phyloP scores from a whole-genome alignment of 2,797 vertebrate species.

The Acrossocheilus wenchowensis region DNA sequence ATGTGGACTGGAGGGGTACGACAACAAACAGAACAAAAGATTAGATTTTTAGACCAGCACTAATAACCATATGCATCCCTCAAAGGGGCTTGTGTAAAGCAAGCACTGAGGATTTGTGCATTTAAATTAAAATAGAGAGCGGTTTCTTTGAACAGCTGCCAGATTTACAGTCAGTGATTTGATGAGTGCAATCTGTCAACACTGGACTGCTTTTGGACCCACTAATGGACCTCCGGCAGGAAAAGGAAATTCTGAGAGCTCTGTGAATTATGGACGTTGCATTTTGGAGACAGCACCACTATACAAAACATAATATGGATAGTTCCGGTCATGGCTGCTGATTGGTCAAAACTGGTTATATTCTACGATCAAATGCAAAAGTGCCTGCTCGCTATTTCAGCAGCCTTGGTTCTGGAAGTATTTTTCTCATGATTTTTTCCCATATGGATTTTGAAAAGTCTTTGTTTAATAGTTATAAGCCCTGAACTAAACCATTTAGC shows the following conservation, averaged over 20 bases:
- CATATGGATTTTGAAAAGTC: too few relatives aligned
- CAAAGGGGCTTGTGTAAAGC: constrained; percentile 23
- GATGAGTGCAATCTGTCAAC: constrained; percentile 49
- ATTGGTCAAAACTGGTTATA: not conserved
- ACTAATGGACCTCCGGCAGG: constrained; percentile 18
- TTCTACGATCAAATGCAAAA: too few relatives aligned
- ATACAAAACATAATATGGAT: not conserved
- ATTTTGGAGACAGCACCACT: not conserved
- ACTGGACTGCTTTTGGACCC: constrained; percentile 8
- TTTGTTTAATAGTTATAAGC: too few relatives aligned
- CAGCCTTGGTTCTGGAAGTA: too few relatives aligned
- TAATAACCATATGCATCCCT: constrained; percentile 6
- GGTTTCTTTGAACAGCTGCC: constrained; percentile 46
- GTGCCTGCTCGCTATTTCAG: too few relatives aligned
- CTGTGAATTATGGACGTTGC: not conserved
- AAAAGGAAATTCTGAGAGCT: constrained; percentile 9
- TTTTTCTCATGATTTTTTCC: too few relatives aligned
- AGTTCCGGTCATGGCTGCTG: not conserved
- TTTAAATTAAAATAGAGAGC: constrained; percentile 30
- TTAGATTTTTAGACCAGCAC: not conserved
- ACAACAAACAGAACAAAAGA: not conserved
- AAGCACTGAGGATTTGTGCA: constrained; percentile 3
- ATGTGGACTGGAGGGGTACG: not conserved
- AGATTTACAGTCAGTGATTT: constrained; percentile 46
- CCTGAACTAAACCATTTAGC: too few relatives aligned